Evolutionary conservation across 2,113 vertebrate genomes (phyloP).

Genomic region (Morone chrysops): DNA sequence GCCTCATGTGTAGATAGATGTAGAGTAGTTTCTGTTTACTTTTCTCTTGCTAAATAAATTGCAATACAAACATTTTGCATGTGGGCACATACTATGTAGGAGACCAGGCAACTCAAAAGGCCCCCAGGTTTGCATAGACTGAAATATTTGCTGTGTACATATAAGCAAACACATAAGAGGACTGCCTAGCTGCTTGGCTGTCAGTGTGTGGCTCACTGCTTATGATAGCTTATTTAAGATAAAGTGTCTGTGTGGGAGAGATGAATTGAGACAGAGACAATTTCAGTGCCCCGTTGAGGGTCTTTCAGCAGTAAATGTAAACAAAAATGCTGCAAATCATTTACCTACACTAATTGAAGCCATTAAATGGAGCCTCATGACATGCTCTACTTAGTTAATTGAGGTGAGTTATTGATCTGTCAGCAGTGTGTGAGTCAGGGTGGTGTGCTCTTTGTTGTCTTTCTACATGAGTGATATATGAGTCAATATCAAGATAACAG

Average conservation of each 20-base stretch:
- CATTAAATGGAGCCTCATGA: conserved; percentile 54
- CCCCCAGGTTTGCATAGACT: background rate
- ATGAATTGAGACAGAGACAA: conserved; percentile 22
- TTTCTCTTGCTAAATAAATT: conserved; percentile 20
- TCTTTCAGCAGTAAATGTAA: conserved; percentile 58
- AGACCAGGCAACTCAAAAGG: background rate
- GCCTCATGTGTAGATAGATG: conserved; percentile 35
- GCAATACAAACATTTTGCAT: background rate
- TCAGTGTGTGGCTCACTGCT: conserved; percentile 12
- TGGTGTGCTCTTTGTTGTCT: conserved; percentile 19
- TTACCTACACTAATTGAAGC: conserved; percentile 57
- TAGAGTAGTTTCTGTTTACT: conserved; percentile 17
- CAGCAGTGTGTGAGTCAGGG: conserved; percentile 36
- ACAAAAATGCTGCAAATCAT: conserved; percentile 65
- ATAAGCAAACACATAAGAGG: background rate
- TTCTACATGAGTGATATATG: conserved; percentile 29
- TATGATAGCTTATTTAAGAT: conserved; percentile 34
- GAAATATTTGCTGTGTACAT: conserved; percentile 11
- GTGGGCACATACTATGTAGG: background rate
- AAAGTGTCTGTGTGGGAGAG: conserved; percentile 44
- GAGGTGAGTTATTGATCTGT: conserved; percentile 71
- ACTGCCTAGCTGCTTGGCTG: background rate
- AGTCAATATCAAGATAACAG: conserved; percentile 43
- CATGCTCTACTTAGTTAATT: conserved; percentile 64
- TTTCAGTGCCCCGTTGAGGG: conserved; percentile 28